phyloP scores from a whole-genome alignment of 2,888 invertebrate genomes.

The Aquatica leii region DNA sequence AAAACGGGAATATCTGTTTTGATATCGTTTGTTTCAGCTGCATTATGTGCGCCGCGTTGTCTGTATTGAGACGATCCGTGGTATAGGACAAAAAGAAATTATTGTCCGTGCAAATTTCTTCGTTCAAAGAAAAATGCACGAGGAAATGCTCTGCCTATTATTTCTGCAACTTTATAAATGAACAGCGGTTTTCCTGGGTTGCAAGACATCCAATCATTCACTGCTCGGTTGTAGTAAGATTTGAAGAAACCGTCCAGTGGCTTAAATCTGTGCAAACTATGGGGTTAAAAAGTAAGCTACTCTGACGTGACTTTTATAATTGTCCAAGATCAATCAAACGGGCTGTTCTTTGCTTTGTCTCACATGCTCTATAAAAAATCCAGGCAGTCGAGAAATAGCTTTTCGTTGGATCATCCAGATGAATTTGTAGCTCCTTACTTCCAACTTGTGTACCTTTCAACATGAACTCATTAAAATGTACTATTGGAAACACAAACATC shows the following conservation, averaged over 20 bases:
- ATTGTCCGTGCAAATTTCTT: neutral
- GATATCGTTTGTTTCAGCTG: no score
- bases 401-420: neutral
- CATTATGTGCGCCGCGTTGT: no score
- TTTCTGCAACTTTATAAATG: slow-evolving; percentile 8
- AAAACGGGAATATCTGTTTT: neutral
- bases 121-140: neutral
- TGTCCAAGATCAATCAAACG: slow-evolving; percentile 12
- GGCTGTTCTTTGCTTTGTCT: neutral
- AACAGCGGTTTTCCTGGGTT: slow-evolving; percentile 12
- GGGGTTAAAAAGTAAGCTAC: slow-evolving; percentile 15
- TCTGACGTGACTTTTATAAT: slow-evolving; percentile 13
- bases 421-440: neutral
- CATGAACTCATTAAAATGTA: slow-evolving; percentile 10
- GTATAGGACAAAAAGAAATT: neutral
- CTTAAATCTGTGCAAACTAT: slow-evolving; percentile 16
- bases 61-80: neutral
- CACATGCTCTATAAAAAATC: slow-evolving; percentile 9
- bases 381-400: slow-evolving; percentile 1
- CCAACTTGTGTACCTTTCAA: slow-evolving; percentile 8
- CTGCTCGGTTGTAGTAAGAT: slow-evolving; percentile 4
- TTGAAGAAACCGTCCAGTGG: slow-evolving; percentile 20
- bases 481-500: slow-evolving; percentile 9
- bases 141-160: slow-evolving; percentile 10
- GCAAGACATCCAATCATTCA: slow-evolving; percentile 18